Percentiles rank a stretch among this genome's conserved stretches.
Conservation (phyloP, 2,888 invertebrate genomes). For the Pseudolycoriella hygida region DNA sequence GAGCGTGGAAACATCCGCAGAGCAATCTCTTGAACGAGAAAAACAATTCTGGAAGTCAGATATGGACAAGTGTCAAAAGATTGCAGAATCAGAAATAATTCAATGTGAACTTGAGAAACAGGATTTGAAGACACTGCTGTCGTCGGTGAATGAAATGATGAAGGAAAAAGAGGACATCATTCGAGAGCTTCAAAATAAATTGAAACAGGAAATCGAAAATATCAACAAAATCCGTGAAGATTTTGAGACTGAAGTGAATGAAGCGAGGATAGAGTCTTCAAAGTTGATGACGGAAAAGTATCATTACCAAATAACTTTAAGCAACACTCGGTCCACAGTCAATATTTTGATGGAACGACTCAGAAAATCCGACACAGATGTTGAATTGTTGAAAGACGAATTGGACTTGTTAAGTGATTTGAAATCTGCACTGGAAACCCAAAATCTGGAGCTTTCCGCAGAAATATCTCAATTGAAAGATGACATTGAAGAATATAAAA, state of each 20-base stretch:
- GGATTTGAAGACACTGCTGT: conserved; percentile 25
- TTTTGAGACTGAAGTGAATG: conserved; percentile 25
- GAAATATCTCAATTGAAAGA: conserved; percentile 19
- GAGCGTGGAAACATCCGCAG: conserved; percentile 28
- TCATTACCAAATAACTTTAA: conserved; percentile 27
- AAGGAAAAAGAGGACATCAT: conserved; percentile 26
- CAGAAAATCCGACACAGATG: conserved; percentile 29
- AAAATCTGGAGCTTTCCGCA: conserved; percentile 19
- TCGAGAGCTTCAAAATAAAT: conserved; percentile 24
- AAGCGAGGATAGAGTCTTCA: conserved; percentile 25
- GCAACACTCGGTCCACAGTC: conserved; percentile 27
- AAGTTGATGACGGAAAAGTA: conserved; percentile 27
- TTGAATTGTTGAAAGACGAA: conserved; percentile 26
- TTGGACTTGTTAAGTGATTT: conserved; percentile 22
- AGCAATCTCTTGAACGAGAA: conserved; percentile 28
- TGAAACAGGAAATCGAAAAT: conserved; percentile 26
- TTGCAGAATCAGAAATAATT: conserved; percentile 35
- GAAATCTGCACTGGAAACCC: conserved; percentile 22
- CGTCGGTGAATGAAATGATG: conserved; percentile 24
- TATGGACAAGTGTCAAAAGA: conserved; percentile 34
- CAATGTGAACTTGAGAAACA: conserved; percentile 35
- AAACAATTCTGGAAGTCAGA: conserved; percentile 30
- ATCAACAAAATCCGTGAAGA: conserved; percentile 24
- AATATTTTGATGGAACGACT: conserved; percentile 29
- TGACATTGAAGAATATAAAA: conserved; percentile 20